Evolutionary conservation across 2,113 vertebrate genomes (phyloP).

Genomic region (Lichenostomus cassidix): DNA sequence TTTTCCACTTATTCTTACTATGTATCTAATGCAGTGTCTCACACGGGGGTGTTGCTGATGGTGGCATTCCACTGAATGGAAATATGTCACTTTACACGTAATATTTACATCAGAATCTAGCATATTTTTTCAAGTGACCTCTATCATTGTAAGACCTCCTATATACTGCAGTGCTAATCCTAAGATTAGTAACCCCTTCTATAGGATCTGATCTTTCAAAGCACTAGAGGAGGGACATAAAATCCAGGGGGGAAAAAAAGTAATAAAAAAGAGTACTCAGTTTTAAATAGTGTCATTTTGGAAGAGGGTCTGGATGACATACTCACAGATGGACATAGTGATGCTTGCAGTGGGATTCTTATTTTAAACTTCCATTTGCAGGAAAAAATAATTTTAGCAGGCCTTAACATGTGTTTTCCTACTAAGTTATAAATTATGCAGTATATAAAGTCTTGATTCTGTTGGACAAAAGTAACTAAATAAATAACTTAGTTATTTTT

Average conservation of each 20-base stretch:
- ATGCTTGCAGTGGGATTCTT: neutral
- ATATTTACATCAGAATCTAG: neutral
- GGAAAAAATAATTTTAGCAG: neutral
- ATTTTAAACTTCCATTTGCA: neutral
- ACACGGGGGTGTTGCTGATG: neutral
- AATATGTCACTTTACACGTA: neutral
- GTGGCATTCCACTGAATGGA: neutral
- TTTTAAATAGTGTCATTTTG: neutral
- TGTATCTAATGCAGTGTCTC: neutral
- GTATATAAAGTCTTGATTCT: neutral
- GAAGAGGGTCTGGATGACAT: neutral
- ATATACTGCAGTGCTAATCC: neutral
- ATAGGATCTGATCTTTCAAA: neutral
- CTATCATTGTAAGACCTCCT: neutral
- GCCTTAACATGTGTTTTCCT: neutral
- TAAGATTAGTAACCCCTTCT: neutral
- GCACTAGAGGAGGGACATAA: neutral
- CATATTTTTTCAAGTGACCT: neutral
- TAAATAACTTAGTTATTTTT: neutral
- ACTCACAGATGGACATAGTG: neutral
- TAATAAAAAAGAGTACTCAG: neutral
- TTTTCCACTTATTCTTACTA: neutral
- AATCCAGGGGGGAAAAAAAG: neutral
- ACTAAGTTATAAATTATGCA: conserved; percentile 6
- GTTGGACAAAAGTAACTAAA: neutral